A percentile compares a stretch with the other conserved stretches of the same genome.
These are phyloP conservation scores for Onychomys arenicola DNA, from an alignment of 2,797 vertebrate genomes.

Conservation along the genomic window DNA sequence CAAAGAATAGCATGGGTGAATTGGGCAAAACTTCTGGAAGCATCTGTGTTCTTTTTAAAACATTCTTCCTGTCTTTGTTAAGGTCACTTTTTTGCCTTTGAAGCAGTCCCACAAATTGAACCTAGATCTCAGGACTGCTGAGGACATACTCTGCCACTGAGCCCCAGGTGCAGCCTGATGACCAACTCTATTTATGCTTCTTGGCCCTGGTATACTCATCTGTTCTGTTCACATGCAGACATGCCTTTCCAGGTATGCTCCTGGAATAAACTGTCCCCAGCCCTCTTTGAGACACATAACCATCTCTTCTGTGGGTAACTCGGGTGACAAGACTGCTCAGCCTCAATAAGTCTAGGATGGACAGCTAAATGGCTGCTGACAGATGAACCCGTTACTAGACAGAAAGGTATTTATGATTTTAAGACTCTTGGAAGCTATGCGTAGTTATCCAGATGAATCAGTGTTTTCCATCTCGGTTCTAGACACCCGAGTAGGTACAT, in stretches of 20 bases:
- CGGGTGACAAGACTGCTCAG: background rate
- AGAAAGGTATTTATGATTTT: background rate
- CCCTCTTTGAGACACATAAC: background rate
- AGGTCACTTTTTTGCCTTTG: background rate
- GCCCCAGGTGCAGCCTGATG: background rate
- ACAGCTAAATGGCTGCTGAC: background rate
- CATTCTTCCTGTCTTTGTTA: background rate
- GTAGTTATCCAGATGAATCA: constrained; percentile 27
- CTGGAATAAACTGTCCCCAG: background rate
- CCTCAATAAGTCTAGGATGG: constrained; percentile 28
- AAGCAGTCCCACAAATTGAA: background rate
- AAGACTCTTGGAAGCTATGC: constrained; percentile 49
- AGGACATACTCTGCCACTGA: background rate
- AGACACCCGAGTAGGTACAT: background rate
- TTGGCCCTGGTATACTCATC: background rate
- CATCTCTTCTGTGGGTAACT: background rate
- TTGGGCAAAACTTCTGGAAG: background rate
- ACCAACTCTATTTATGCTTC: background rate
- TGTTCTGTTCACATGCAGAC: background rate
- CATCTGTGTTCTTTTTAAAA: background rate
- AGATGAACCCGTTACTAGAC: background rate
- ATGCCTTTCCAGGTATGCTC: background rate
- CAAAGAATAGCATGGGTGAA: background rate
- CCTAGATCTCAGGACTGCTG: background rate
- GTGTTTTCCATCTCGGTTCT: background rate